Evolutionary conservation across 2,113 vertebrate genomes (phyloP), one percentile per base, ranked within the genome.

Genomic region (Oreochromis spilurus): DNA sequence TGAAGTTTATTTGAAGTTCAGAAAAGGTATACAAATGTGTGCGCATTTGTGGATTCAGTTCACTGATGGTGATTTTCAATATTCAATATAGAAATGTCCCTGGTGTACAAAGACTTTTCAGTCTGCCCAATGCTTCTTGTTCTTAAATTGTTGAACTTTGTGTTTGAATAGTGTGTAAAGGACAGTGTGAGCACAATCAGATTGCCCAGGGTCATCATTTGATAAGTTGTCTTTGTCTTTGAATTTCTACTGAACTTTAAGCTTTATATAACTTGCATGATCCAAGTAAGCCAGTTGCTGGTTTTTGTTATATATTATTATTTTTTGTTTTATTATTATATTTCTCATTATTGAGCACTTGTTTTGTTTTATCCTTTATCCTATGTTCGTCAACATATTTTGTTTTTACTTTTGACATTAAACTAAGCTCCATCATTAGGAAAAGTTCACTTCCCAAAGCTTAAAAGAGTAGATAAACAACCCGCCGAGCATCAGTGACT

Each of bases 331-430:
- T 36, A 36, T 1, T 31, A 29, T 45, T 70, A 9, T 70, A 21
- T 70, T 26, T 72, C 13, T 72, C 65, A 72, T 45, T 26, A 9
- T 45, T 72, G 38, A 24, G 21, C 3, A 45, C n/a, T 26, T 17
- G 19, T 5, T n/a, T 53, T 9, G 14, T 31, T 78, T 36, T 9
- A 36, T 54, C 19, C 31, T 79, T 79, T 2, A 60, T 60, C 29
- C 29, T 34, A 34, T 34, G 29, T 62, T 34, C 3, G 2, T 10
- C 29, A 34, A 19, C 29, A 62, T 34, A 19, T 48, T 29, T 24
- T 72, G 24, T 48, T 84, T 84, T 82, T 19, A 13, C 38, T 84
- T 57, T 84, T 67, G 65, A 12, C 31, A 40, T 4, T 70, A 26
- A 86, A 72, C 9, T 17, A 17, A 50, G 8, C 65, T 45, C 17